Evolutionary conservation across 2,888 invertebrate genomes (phyloP).

Genomic region (Himalopsyche japonica): DNA sequence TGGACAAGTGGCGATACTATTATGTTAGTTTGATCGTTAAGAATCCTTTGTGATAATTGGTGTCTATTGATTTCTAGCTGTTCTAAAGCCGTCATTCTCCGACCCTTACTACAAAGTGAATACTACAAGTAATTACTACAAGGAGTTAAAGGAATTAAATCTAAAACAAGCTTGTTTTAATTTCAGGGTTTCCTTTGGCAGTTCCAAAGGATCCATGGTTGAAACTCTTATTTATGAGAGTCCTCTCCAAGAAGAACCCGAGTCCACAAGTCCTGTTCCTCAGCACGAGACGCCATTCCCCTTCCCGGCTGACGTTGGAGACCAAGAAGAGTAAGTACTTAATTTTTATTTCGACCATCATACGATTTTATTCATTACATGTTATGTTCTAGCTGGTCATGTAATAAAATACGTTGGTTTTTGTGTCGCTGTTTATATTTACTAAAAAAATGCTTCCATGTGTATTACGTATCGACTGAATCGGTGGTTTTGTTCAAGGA

Average conservation of each 20-base stretch:
- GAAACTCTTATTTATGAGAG: slow-evolving; percentile 91
- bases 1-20: too few relatives aligned
- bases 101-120: too few relatives aligned
- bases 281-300: slow-evolving; percentile 55
- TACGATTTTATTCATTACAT: not conserved
- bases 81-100: too few relatives aligned
- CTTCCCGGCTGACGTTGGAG: slow-evolving; percentile 53
- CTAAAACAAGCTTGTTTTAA: not conserved
- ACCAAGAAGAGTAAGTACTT: slow-evolving; percentile 61
- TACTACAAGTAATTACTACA: too few relatives aligned
- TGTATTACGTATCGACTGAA: too few relatives aligned
- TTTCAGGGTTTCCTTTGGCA: slow-evolving; percentile 89
- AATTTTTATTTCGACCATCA: not conserved
- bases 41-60: too few relatives aligned
- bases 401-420: not conserved
- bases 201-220: slow-evolving; percentile 93
- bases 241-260: slow-evolving; percentile 78
- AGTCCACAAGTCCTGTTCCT: slow-evolving; percentile 67
- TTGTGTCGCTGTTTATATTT: not conserved
- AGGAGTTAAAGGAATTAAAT: too few relatives aligned
- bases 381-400: not conserved
- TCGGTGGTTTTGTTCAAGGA: too few relatives aligned
- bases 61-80: too few relatives aligned
- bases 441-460: not conserved
- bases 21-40: too few relatives aligned